Evolutionary conservation across 1,140 invertebrate genomes (phyloP).

Genomic region (Arctopsyche grandis): DNA sequence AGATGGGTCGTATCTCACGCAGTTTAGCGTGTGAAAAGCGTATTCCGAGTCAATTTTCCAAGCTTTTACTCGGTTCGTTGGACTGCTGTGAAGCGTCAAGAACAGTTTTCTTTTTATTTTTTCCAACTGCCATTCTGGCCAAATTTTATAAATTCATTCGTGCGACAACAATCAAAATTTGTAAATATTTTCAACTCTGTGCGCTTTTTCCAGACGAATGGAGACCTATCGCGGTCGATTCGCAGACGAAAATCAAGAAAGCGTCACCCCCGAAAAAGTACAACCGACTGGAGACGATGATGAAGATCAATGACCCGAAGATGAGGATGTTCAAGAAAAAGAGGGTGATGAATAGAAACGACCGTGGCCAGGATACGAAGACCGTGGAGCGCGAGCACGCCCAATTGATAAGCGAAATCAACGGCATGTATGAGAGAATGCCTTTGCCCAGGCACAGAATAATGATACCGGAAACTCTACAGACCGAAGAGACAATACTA

Average conservation of each 20-base stretch:
- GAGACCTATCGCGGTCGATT: conserved; percentile 21
- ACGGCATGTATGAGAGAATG: conserved; percentile 34
- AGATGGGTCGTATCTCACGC: too few relatives aligned
- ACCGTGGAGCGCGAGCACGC: conserved; percentile 41
- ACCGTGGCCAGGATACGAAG: background rate
- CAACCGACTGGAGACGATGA: conserved; percentile 3
- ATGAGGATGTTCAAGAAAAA: background rate
- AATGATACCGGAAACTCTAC: background rate
- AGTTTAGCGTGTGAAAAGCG: too few relatives aligned
- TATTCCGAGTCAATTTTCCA: too few relatives aligned
- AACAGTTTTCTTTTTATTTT: background rate
- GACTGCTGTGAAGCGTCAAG: background rate
- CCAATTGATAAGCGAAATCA: conserved; percentile 46
- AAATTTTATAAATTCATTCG: background rate
- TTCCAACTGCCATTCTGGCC: background rate
- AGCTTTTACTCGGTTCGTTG: too few relatives aligned
- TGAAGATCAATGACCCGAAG: background rate
- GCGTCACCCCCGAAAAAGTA: conserved; percentile 41
- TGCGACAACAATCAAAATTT: background rate
- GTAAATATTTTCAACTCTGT: background rate
- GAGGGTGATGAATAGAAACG: background rate
- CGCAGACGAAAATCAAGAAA: conserved; percentile 34
- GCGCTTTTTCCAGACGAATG: conserved; percentile 42
- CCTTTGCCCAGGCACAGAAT: background rate
- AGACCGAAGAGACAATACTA: background rate